Base-by-base conservation (phyloP, 2,888 invertebrate species). In the Holacanthella duospinosa region DNA sequence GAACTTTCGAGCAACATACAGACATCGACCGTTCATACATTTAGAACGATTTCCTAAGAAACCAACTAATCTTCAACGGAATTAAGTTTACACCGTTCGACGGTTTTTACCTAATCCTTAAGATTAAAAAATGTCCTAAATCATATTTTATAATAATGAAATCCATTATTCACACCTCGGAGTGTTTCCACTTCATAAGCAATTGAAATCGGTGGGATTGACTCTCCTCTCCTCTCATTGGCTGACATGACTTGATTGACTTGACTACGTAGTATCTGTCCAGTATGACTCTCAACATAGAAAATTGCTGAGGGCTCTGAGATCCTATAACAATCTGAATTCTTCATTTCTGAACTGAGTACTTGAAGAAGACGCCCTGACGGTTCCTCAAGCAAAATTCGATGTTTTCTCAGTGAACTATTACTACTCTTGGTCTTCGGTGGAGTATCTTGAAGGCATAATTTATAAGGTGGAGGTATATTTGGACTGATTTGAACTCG, bases 401-500 rank as follows among this genome's bases (percentile, higher is more conserved):
- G 57, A 29, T 29, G 27, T n/a, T 21, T 4, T 21, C 48, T 48
- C n/a, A 21, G n/a, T 48, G 6, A 21, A 4, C 4, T 4, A 16
- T 9, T 16, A 48, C 48, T 48, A 21, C 48, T 21, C 21, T 21
- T 21, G 4, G 29, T 21, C 36, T 21, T 29, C 4, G 29, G 4
- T 21, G 29, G 19, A 6, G 6, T 21, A 29, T 57, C 29, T 29
- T 57, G 29, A 4, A 57, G 29, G 36, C 57, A 57, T 21, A 57
- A 29, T 29, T 57, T 57, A 24, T 29, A 57, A 12, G 55, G 55
- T 28, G 57, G 57, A 12, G 12, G 12, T 6, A 57, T 28, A 29
- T 19, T 57, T 29, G 66, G 66, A 29, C 56, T 60, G 53, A 66
- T 64, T 48, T 64, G 64, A 36, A 66, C 64, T 60, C 64, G 59